Evolutionary conservation across 2,797 vertebrate genomes (phyloP).

Genomic region (Tamandua tetradactyla): DNA sequence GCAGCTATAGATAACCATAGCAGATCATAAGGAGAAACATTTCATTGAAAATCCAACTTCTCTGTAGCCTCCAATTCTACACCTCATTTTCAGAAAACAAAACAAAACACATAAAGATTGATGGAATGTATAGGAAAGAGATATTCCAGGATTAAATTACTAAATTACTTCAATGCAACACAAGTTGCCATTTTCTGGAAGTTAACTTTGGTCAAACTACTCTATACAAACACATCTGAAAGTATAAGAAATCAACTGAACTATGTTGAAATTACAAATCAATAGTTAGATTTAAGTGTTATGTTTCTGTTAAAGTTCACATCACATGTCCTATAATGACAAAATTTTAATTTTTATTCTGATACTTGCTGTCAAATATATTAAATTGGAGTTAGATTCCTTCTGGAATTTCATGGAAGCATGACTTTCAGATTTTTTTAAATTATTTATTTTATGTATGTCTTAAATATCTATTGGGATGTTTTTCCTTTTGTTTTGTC

Average conservation of each 20-base stretch:
- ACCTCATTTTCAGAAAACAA: rapidly evolving
- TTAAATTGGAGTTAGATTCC: neutral
- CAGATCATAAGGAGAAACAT: neutral
- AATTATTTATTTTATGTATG: neutral
- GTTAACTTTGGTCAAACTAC: neutral
- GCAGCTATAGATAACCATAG: neutral
- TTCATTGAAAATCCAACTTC: neutral
- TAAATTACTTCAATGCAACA: neutral
- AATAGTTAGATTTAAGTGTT: neutral
- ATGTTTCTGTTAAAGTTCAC: neutral
- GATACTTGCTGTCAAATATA: neutral
- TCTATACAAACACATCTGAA: neutral
- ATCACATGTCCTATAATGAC: neutral
- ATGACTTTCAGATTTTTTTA: neutral
- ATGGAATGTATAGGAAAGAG: neutral
- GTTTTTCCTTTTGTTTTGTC: neutral
- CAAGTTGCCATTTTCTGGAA: neutral
- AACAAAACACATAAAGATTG: neutral
- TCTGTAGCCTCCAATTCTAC: neutral
- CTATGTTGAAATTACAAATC: neutral
- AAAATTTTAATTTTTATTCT: neutral
- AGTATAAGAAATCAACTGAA: neutral
- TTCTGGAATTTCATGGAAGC: neutral
- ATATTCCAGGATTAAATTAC: neutral
- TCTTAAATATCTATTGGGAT: neutral